These are phyloP conservation scores for Aurelia aurita DNA, from an alignment of 30 jellyfish, hydroid and myxozoan genomes.

Conservation along the genomic window DNA sequence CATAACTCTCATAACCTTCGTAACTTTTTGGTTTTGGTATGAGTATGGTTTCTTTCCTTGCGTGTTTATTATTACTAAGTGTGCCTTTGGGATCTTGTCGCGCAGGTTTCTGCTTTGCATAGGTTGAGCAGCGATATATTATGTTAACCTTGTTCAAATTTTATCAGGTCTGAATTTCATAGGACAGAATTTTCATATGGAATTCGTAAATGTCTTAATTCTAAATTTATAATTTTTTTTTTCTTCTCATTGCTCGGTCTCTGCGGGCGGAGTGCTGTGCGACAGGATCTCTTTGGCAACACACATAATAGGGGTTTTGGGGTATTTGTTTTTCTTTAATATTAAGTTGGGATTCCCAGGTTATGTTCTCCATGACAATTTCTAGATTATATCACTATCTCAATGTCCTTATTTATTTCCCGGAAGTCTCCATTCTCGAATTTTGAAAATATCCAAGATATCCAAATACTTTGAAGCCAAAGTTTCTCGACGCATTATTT, in stretches of 20 bases:
- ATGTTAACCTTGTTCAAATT: too few relatives aligned
- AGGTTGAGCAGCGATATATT: too few relatives aligned
- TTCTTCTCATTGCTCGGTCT: too few relatives aligned
- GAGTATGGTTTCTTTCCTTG: neutral
- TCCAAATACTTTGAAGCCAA: slow-evolving; percentile 7
- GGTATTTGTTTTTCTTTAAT: neutral
- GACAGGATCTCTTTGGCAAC: neutral
- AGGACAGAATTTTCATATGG: too few relatives aligned
- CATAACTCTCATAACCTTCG: neutral
- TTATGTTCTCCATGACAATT: neutral
- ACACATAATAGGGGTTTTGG: neutral
- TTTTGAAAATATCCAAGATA: neutral
- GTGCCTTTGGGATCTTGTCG: too few relatives aligned
- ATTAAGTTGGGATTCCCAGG: neutral
- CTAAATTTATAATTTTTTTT: too few relatives aligned
- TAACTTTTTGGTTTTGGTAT: neutral
- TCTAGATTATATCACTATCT: neutral
- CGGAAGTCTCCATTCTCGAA: slow-evolving; percentile 4
- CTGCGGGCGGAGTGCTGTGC: neutral
- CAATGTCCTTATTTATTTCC: neutral
- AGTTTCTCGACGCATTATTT: slow-evolving; percentile 1
- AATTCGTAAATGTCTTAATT: too few relatives aligned
- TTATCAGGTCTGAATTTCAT: too few relatives aligned
- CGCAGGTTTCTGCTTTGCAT: too few relatives aligned
- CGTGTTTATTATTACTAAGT: neutral